A percentile compares a stretch with the other conserved stretches of the same genome.
phyloP scores from a whole-genome alignment of 2,888 invertebrate species.

The Melitaea athalia region DNA sequence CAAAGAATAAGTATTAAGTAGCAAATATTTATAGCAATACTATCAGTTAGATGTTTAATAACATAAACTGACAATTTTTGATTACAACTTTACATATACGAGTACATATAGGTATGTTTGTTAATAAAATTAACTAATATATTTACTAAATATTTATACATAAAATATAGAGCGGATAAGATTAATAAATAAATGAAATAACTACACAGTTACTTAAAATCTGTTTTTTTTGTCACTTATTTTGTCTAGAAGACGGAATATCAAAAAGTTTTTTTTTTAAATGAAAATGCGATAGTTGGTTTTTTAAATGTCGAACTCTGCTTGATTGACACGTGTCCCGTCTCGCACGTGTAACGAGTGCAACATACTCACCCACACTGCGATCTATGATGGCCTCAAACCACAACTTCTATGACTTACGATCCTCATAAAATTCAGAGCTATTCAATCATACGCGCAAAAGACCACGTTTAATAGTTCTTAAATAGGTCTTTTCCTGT shows the following conservation, averaged over 20 bases:
- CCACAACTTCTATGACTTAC: constrained; percentile 44
- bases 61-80: too few species aligned
- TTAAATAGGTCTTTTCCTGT: constrained; percentile 45
- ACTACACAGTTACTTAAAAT: too few species aligned
- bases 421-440: constrained; percentile 44
- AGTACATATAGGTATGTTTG: too few species aligned
- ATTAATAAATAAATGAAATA: too few species aligned
- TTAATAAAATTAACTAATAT: too few species aligned
- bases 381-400: constrained; percentile 35
- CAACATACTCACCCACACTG: constrained; percentile 31
- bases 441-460: constrained; percentile 39
- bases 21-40: too few species aligned
- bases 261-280: background rate
- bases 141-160: too few species aligned
- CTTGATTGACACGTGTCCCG: constrained; percentile 25
- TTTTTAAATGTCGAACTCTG: background rate
- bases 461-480: constrained; percentile 42
- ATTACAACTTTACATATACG: too few species aligned
- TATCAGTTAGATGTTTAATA: too few species aligned
- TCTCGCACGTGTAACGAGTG: constrained; percentile 34
- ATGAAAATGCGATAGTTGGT: background rate
- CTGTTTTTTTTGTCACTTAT: background rate
- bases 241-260: background rate
- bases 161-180: too few species aligned
- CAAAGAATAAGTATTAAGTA: too few species aligned